phyloP scores from a whole-genome alignment of 2,113 vertebrate genomes.

The Aramus guarauna region DNA sequence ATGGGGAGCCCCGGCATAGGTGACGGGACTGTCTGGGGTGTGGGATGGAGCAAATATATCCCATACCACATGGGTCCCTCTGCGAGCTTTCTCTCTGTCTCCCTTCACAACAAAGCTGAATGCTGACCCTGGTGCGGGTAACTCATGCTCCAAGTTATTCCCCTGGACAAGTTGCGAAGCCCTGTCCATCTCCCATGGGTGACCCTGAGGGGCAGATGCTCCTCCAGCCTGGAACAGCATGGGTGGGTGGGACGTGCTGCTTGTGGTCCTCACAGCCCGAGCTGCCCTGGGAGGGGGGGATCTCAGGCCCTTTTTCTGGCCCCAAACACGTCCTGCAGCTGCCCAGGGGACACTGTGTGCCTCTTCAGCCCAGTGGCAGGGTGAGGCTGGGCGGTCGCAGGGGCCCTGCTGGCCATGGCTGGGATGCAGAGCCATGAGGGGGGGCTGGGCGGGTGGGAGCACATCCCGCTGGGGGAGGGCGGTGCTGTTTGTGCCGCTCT shows the following conservation, averaged over 20 bases:
- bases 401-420: background rate
- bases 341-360: rapidly evolving
- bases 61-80: background rate
- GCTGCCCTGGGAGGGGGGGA: background rate
- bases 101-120: background rate
- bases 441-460: rapidly evolving
- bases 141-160: background rate
- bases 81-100: rapidly evolving
- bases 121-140: background rate
- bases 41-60: background rate
- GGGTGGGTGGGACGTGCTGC: background rate
- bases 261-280: background rate
- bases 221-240: background rate
- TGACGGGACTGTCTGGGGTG: background rate
- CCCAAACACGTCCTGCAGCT: background rate
- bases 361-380: rapidly evolving
- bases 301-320: background rate
- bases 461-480: background rate
- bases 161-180: rapidly evolving
- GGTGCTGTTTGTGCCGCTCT: background rate
- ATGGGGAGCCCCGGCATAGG: rapidly evolving
- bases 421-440: background rate
- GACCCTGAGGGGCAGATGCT: background rate
- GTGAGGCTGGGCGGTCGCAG: rapidly evolving
- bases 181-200: rapidly evolving